Evolutionary conservation across 2,797 vertebrate genomes (phyloP), one percentile per base, ranked within the genome.

Genomic region (Catharus ustulatus): DNA sequence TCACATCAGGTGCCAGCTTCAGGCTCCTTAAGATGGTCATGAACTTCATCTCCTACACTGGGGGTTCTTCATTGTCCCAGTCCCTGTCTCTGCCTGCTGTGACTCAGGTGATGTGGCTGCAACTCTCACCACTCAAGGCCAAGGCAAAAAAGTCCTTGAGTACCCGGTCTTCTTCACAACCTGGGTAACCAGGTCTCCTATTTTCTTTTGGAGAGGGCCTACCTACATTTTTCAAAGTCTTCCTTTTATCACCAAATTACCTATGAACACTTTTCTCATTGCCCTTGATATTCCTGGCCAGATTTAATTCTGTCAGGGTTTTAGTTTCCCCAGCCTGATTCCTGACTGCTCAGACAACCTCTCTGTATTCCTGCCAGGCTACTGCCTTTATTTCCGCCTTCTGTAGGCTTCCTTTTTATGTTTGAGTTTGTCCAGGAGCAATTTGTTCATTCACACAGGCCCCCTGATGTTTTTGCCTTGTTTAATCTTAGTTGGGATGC

Each of bases 241-340:
- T 51, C 6, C 38, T 38, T 69, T 63, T 24, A 30, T 6, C 43
- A 57, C 32, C 0, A 0, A 63, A 6, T 10, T 6, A 26, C 3
- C 23, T 18, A 34, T 10, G 26, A 38, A 34, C 1, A 0, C 10
- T 71, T 76, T 45, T 30, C 38, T 30, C 29, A 3, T 21, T 69
- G 63, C 10, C 27, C 43, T 45, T 11, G 23, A 63, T 19, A 14
- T 13, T 14, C 36, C 43, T 30, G 20, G 36, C 7, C 36, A 36
- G 24, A 51, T 10, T 64, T 27, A 26, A 40, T 34, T 64, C 57
- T 52, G 5, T 46, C 45, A 30, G 11, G n/a, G n/a, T 4, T 71
- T 77, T 12, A 14, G 12, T 17, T 64, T 64, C 26, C n/a, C 43
- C 32, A 43, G 8, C 51, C 5, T 51, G 11, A 57, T 38, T 36